phyloP scores from a whole-genome alignment of 2,888 invertebrate genomes.

The Masnerella sp. region DNA sequence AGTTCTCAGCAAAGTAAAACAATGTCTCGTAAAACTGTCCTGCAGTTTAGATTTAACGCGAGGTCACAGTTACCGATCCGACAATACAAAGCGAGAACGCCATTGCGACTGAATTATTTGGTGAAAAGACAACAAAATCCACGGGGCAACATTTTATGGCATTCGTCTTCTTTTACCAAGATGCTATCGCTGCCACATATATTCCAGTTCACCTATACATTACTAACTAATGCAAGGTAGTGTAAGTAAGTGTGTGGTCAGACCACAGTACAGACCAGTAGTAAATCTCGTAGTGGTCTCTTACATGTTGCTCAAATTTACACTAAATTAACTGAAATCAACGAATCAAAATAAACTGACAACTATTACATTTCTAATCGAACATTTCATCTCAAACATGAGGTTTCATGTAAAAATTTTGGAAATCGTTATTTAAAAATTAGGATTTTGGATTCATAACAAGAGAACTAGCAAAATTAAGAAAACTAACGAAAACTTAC shows the following conservation, averaged over 20 bases:
- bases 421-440: too few species aligned
- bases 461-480: too few species aligned
- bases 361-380: too few species aligned
- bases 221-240: neutral
- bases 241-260: slow-evolving; percentile 28
- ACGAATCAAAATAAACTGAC: too few species aligned
- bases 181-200: slow-evolving; percentile 19
- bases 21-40: slow-evolving; percentile 29
- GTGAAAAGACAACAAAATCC: slow-evolving; percentile 19
- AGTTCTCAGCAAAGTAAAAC: too few species aligned
- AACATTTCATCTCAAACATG: too few species aligned
- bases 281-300: slow-evolving; percentile 15
- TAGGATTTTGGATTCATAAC: too few species aligned
- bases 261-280: slow-evolving; percentile 22
- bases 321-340: too few species aligned
- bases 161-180: slow-evolving; percentile 36
- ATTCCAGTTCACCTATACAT: slow-evolving; percentile 4
- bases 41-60: slow-evolving; percentile 19
- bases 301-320: slow-evolving; percentile 17
- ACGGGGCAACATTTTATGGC: slow-evolving; percentile 22
- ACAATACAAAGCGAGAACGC: slow-evolving; percentile 23
- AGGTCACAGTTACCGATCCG: slow-evolving; percentile 27
- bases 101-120: slow-evolving; percentile 32
- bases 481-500: too few species aligned
- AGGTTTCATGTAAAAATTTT: too few species aligned